Evolutionary conservation across 2,888 invertebrate genomes (phyloP).

Genomic region (Temnothorax unifasciatus): DNA sequence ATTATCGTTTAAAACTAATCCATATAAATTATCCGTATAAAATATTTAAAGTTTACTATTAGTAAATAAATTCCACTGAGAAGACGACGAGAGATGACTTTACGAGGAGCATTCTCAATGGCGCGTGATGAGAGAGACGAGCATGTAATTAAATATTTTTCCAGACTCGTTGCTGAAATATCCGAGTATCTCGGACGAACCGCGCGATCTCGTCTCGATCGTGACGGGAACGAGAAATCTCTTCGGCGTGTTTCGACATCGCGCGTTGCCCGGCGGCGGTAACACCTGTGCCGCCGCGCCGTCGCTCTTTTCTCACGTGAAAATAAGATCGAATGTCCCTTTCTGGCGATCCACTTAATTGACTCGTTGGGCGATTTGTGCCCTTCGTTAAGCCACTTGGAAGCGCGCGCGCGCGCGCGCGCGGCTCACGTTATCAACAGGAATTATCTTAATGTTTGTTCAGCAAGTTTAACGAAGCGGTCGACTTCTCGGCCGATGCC

Average conservation of each 20-base stretch:
- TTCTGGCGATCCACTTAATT: conserved; percentile 5
- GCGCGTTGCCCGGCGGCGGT: conserved; percentile 24
- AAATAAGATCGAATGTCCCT: conserved; percentile 8
- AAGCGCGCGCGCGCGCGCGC: background rate
- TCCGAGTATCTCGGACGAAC: conserved; percentile 29
- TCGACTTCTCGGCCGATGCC: background rate
- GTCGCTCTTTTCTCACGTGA: conserved; percentile 37
- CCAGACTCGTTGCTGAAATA: conserved; percentile 44
- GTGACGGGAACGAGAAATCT: conserved; percentile 54
- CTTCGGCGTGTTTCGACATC: conserved; percentile 48
- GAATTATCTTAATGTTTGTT: conserved; percentile 43
- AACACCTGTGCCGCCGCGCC: conserved; percentile 39
- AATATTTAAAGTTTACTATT: background rate
- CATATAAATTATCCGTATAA: background rate
- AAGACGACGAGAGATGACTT: background rate
- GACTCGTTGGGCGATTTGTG: background rate
- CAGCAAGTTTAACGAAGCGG: conserved; percentile 22
- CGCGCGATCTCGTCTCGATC: conserved; percentile 51
- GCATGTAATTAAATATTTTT: conserved; percentile 43
- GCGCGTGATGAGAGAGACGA: background rate
- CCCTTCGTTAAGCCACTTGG: background rate
- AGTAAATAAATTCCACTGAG: background rate
- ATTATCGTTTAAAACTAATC: background rate
- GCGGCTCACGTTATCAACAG: background rate
- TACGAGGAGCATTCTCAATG: background rate